Base-by-base conservation (phyloP, 2,113 vertebrate species). In the Hypomesus transpacificus region DNA sequence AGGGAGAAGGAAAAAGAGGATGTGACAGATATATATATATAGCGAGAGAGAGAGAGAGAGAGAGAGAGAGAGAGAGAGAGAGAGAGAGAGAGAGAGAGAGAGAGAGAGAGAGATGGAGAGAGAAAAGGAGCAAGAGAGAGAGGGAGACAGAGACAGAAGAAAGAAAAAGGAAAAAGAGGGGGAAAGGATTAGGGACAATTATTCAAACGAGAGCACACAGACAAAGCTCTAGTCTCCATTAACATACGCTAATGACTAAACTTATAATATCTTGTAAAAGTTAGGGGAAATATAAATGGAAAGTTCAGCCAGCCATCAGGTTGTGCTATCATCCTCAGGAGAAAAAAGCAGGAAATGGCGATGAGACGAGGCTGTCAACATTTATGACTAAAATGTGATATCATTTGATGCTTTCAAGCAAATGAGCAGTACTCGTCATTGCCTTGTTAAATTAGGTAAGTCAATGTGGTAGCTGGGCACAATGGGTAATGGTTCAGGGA, bases 361-460 rank as follows among this genome's bases (percentile, higher is more conserved):
- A 56, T 64, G 70, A 51, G 28, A 70, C 68, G 39, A 75, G 66
- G 54, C 75, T 68, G 56, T 14, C 13, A 69, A 77, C 75, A 68
- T 68, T 64, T 71, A 65, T 62, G 60, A 70, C 76, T 39, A 17
- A 59, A 75, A 78, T 69, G 71, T 66, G 61, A 76, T 76, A 39
- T 77, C 50, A 78, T 80, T 63, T 66, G n/a, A 78, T 74, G 73
- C 78, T 76, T 81, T 73, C 75, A 68, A 78, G 31, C 57, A 78
- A 76, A 80, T 71, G 73, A 53, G 54, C 69, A 60, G 57, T 70
- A 53, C 50, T 46, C 34, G 66, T 2, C 51, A 67, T 67, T 68
- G 75, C 80, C 75, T 81, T 71, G 74, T 70, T 80, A 71, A 74
- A 77, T 67, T 62, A 51, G 66, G 50, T 18, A 63, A 71, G 81